A percentile compares a stretch with the other conserved stretches of the same genome.
Evolutionary conservation across 1,140 invertebrate species (phyloP).

Genomic region (Saccostrea cuccullata): DNA sequence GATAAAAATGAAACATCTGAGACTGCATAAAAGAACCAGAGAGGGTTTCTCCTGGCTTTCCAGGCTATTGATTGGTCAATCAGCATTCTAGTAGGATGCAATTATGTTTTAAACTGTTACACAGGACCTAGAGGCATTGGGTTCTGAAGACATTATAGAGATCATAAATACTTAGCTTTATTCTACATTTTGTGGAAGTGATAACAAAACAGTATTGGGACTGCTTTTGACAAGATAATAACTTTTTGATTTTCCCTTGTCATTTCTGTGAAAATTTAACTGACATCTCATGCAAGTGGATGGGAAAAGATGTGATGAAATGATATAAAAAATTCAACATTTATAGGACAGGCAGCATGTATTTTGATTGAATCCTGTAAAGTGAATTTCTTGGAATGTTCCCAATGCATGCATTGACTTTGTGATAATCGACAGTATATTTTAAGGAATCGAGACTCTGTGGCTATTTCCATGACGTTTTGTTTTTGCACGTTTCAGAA

Average conservation of each 20-base stretch:
- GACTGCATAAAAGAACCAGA: background rate
- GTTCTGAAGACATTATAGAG: background rate
- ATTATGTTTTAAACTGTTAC: conserved; percentile 13
- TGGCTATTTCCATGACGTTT: conserved; percentile 23
- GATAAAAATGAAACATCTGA: background rate
- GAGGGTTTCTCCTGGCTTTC: conserved; percentile 8
- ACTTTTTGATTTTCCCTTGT: conserved; percentile 20
- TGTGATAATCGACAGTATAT: background rate
- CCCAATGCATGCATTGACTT: background rate
- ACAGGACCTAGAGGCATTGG: background rate
- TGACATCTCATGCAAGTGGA: background rate
- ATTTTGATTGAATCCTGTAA: background rate
- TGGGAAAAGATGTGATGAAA: conserved; percentile 16
- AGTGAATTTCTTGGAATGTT: background rate
- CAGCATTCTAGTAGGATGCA: background rate
- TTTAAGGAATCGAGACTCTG: background rate
- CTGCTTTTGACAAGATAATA: background rate
- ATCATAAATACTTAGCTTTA: background rate
- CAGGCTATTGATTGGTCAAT: conserved; percentile 13
- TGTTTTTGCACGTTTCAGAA: conserved; percentile 48
- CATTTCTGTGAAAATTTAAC: background rate
- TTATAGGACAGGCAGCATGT: background rate
- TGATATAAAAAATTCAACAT: background rate
- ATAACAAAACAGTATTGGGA: background rate
- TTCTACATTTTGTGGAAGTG: conserved; percentile 3